A percentile compares a stretch with the other conserved stretches of the same genome.
Evolutionary conservation across 2,113 vertebrate species (phyloP).

Genomic region (Meles meles): DNA sequence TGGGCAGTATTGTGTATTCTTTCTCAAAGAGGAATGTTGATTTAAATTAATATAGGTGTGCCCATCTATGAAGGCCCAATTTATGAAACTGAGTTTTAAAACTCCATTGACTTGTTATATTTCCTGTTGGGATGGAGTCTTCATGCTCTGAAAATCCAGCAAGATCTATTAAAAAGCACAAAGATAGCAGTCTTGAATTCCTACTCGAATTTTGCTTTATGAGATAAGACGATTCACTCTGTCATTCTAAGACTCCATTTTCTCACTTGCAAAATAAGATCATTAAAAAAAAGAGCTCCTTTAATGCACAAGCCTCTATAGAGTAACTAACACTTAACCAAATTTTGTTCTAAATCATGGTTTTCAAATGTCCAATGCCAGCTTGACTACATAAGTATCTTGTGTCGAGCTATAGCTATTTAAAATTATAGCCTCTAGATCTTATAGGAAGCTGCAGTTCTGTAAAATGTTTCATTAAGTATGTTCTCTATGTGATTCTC

Average conservation of each 20-base stretch:
- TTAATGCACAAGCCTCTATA: background rate
- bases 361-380: background rate
- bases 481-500: background rate
- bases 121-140: conserved; percentile 5
- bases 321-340: background rate
- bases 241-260: background rate
- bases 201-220: background rate
- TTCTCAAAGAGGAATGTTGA: background rate
- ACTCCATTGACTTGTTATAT: background rate
- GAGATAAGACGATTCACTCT: background rate
- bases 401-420: background rate
- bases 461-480: background rate
- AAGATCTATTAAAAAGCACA: background rate
- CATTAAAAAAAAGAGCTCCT: background rate
- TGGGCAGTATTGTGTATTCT: background rate
- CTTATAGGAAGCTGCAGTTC: background rate
- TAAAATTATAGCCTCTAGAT: background rate
- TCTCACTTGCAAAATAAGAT: conserved; percentile 20
- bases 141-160: conserved; percentile 7
- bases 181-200: background rate
- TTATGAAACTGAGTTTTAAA: conserved; percentile 30
- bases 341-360: conserved; percentile 25
- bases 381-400: background rate
- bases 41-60: conserved; percentile 25
- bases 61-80: background rate